Evolutionary conservation across 1,140 invertebrate genomes (phyloP), one percentile per base, ranked within the genome.

Genomic region (Calycopis cecrops): DNA sequence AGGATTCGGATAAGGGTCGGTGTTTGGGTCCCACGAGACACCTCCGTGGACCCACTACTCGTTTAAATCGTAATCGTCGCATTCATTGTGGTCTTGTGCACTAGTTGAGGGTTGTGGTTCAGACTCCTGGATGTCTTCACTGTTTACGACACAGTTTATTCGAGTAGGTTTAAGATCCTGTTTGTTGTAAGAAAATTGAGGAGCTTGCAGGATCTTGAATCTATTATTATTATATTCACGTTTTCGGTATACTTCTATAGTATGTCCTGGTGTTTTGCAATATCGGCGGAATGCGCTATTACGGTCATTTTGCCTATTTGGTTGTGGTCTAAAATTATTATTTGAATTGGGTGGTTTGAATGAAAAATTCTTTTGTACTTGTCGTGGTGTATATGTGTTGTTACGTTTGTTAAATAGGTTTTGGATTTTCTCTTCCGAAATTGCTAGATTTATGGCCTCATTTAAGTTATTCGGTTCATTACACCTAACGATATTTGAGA

Each of bases 151-250:
- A n/a, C n/a, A n/a, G n/a, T n/a, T n/a, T n/a, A n/a, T n/a, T n/a
- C n/a, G n/a, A n/a, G n/a, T 6, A 28, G 6, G 6, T 28, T 28
- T 28, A 28, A 28, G 6, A 6, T 28, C 21, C 21, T 28, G 2
- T 28, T 28, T 3, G 21, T 28, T 28, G 21, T 28, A 6, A 3
- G 6, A 6, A 28, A 28, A 28, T 6, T 28, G 21, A 28, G 21
- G 6, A 3, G 2, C 6, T 18, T 50, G 57, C 16, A 12, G 52
- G 10, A 16, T 10, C 7, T 50, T 44, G 14, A 51, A 48, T 14
- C 40, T 34, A 35, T 55, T 62, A 37, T 62, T 57, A 47, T 63
- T 63, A 33, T 57, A 50, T 14, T 58, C 57, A 3, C 54, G 48
- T 12, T 50, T 40, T 47, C 38, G 55, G 12, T 55, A 62, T 21